Percentiles rank a stretch among this genome's conserved stretches.
Conservation (phyloP, 2,113 vertebrate genomes). For the Urocolius indicus region DNA sequence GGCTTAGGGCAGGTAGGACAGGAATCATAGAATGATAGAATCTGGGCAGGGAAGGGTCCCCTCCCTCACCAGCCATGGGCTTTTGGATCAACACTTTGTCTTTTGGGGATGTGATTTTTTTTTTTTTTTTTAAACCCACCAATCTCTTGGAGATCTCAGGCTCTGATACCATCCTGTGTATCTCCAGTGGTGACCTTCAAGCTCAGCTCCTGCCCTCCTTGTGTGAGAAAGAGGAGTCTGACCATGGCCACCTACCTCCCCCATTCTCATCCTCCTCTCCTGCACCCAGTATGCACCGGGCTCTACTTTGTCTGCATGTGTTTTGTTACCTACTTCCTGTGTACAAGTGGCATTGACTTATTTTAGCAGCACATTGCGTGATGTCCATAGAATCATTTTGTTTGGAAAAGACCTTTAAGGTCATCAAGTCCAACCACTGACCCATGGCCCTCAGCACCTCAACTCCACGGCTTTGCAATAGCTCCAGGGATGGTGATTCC, state of each 20-base stretch:
- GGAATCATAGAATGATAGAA: no score
- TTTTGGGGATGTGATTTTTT: neutral
- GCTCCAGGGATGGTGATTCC: no score
- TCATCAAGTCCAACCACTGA: no score
- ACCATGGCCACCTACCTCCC: neutral
- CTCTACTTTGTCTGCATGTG: rapidly evolving
- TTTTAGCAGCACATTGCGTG: neutral
- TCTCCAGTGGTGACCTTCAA: neutral
- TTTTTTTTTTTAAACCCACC: neutral
- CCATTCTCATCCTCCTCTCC: neutral
- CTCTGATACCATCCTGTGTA: neutral
- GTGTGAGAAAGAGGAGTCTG: neutral
- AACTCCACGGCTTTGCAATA: no score
- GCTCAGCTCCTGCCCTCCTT: neutral
- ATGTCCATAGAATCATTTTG: no score
- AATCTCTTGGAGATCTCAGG: neutral
- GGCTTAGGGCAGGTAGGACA: neutral
- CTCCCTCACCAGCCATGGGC: neutral
- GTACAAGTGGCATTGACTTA: neutral
- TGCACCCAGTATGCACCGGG: neutral
- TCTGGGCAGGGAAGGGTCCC: neutral
- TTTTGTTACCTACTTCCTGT: neutral
- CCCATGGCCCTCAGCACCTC: no score
- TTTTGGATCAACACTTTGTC: neutral
- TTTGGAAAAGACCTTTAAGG: no score